These are phyloP conservation scores for Penaeus chinensis DNA, from an alignment of 1,140 invertebrate genomes.

Conservation along the genomic window DNA sequence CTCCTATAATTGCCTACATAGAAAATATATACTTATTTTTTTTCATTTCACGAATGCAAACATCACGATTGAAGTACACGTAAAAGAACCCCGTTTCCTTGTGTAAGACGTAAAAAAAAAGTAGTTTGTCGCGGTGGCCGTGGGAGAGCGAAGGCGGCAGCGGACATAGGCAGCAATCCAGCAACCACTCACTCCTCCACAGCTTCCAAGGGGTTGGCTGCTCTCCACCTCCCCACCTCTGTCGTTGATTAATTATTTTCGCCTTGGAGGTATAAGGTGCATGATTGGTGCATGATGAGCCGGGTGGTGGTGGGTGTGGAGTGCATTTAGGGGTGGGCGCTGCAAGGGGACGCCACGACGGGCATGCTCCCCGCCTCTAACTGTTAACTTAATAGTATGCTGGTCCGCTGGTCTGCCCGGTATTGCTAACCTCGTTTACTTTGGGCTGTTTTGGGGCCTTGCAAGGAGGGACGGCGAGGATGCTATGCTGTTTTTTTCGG, in stretches of 20 bases:
- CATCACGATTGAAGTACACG: neutral
- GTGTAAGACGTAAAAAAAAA: neutral
- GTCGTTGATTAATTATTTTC: conserved; percentile 3
- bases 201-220: too few relatives aligned
- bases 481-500: too few relatives aligned
- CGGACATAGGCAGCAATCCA: neutral
- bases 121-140: neutral
- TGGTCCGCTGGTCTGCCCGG: too few relatives aligned
- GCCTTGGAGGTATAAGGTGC: neutral
- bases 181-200: neutral
- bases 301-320: neutral
- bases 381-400: neutral
- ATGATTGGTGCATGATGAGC: conserved; percentile 26
- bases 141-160: neutral
- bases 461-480: too few relatives aligned
- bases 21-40: neutral
- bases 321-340: neutral
- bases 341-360: neutral
- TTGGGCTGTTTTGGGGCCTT: too few relatives aligned
- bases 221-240: neutral
- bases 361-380: neutral
- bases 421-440: too few relatives aligned
- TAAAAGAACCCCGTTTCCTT: neutral
- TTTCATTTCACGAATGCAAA: conserved; percentile 1
- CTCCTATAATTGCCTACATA: too few relatives aligned